Evolutionary conservation across 2,113 vertebrate species (phyloP), one percentile per base, ranked within the genome.

Genomic region (Leptodactylus fuscus): DNA sequence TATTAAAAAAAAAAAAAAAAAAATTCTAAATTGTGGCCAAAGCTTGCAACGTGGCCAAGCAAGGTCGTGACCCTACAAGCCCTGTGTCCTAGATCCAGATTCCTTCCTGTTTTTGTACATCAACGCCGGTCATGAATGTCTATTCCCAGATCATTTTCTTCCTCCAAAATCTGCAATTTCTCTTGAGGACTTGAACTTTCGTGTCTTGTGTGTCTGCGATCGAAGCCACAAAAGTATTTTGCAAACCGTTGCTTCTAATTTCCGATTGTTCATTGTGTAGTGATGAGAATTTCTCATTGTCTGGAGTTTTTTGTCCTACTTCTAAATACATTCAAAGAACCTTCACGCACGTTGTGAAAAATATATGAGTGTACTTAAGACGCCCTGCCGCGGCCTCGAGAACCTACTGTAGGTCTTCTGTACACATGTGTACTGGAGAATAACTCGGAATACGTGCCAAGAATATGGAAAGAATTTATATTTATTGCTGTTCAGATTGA

Each of bases 261-360:
- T 69, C 6, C 34, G 36, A 36, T 34, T 69, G 15, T 69, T 69
- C 36, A 69, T 7, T 9, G 22, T 38, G 16, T 6, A 32, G 16
- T 69, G 65, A 69, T 69, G 65, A 69, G 32, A 20, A 69, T 34
- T 18, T 69, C 36, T 69, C 65, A 32, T 65, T 62, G 58, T 62
- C 58, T 67, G 0, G 13, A 67, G 27, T 67, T 67, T n/a, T 67
- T 34, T 67, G 62, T 34, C 16, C 62, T 34, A 67, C 29, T 67
- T 67, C 4, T 7, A 36, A 36, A 36, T 0, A 69, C 16, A 69
- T n/a, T 69, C 6, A 20, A 36, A 18, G 6, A 69, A 69, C 6
- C 32, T 69, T 69, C 32, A 36, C 3, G 15, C 10, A 67, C 27
- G 9, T 65, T n/a, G 20, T 22, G 27, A 60, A 16, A 11, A 24